Conservation (phyloP, 2,113 vertebrate genomes). For the Caranx ignobilis region DNA sequence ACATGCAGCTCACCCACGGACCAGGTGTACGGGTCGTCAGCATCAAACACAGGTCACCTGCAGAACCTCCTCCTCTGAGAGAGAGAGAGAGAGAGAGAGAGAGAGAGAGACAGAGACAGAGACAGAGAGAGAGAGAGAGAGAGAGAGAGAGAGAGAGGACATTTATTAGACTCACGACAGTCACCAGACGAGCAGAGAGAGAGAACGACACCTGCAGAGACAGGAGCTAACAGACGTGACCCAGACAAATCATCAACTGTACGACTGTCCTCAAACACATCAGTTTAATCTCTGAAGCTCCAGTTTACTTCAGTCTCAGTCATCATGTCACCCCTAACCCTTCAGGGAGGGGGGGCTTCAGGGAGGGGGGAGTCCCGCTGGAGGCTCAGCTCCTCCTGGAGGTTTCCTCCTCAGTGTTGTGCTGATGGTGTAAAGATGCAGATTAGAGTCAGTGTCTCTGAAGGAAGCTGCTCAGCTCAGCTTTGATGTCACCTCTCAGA, state of each 20-base stretch:
- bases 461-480: constrained; percentile 8
- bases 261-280: too few relatives aligned
- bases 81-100: too few relatives aligned
- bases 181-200: too few relatives aligned
- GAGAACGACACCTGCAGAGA: too few relatives aligned
- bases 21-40: background rate
- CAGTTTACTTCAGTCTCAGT: too few relatives aligned
- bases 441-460: constrained; percentile 61
- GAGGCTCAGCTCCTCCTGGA: constrained; percentile 4
- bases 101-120: background rate
- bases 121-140: background rate
- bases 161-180: too few relatives aligned
- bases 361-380: background rate
- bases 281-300: too few relatives aligned
- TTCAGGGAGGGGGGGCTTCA: too few relatives aligned
- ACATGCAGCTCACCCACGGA: background rate
- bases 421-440: constrained; percentile 43
- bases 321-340: too few relatives aligned
- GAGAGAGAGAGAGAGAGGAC: too few relatives aligned
- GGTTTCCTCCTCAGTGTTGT: constrained; percentile 27
- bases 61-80: background rate
- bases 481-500: constrained; percentile 58
- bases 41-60: background rate
- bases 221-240: too few relatives aligned
- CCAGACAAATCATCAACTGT: too few relatives aligned